Conservation (phyloP, 2,888 invertebrate genomes). For the Andrena praecox region DNA sequence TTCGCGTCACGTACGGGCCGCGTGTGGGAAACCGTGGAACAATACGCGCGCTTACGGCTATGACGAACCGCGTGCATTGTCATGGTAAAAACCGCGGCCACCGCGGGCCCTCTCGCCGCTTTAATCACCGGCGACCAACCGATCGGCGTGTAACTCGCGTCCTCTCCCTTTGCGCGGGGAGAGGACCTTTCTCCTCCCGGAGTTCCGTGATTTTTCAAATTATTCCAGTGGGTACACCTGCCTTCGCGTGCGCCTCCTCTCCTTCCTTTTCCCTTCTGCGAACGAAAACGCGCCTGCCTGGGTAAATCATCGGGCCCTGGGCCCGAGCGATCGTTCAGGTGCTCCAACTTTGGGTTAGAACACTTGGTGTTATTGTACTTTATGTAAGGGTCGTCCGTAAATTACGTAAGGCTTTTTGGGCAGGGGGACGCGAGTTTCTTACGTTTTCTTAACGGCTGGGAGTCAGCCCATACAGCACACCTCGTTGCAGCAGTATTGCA, state of each 20-base stretch:
- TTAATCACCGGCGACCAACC: constrained; percentile 52
- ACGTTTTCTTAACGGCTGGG: no score
- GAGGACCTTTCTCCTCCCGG: constrained; percentile 21
- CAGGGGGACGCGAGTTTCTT: no score
- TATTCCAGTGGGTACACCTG: constrained; percentile 38
- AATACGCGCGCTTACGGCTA: constrained; percentile 68
- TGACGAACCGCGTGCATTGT: constrained; percentile 68
- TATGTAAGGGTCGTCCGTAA: no score
- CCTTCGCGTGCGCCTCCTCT: constrained; percentile 11
- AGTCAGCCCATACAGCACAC: no score
- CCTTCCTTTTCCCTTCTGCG: background rate
- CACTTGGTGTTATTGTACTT: no score
- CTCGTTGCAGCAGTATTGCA: no score
- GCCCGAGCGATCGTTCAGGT: no score
- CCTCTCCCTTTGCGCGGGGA: background rate
- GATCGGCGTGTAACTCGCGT: constrained; percentile 47
- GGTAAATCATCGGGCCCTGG: no score
- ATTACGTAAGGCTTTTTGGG: no score
- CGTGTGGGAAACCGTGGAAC: constrained; percentile 78
- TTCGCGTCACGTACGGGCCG: constrained; percentile 78
- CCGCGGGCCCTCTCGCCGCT: constrained; percentile 49
- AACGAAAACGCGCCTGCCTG: no score
- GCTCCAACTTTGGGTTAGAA: no score
- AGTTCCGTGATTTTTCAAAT: constrained; percentile 41
- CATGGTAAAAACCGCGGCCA: constrained; percentile 65